Evolutionary conservation across 2,797 vertebrate species (phyloP).

Genomic region (Chiroxiphia lanceolata): DNA sequence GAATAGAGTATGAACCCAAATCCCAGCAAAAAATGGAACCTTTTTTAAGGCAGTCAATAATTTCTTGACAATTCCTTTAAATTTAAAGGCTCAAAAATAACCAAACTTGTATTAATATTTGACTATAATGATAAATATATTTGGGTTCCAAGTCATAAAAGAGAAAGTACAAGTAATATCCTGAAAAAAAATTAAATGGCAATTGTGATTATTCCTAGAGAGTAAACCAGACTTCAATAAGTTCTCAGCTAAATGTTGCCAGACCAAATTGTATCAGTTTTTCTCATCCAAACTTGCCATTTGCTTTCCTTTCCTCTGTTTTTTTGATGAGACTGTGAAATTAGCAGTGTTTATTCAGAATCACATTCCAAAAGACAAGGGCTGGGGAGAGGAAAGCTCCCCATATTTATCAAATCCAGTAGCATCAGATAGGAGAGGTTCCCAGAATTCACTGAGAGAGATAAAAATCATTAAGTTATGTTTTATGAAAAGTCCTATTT

Average conservation of each 20-base stretch:
- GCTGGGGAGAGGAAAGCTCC: not conserved
- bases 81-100: not conserved
- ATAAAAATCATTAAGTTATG: slow-evolving; percentile 30
- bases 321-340: not conserved
- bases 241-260: not conserved
- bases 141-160: not conserved
- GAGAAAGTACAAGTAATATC: not conserved
- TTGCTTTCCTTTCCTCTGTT: not conserved
- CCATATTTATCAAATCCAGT: slow-evolving; percentile 19
- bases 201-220: not conserved
- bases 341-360: not conserved
- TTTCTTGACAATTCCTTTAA: not conserved
- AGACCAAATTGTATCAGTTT: not conserved
- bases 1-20: not conserved
- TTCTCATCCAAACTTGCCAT: not conserved
- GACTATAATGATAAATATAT: not conserved
- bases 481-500: not conserved
- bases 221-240: not conserved
- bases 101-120: not conserved
- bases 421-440: slow-evolving; percentile 25
- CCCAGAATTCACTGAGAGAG: not conserved
- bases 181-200: not conserved
- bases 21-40: not conserved
- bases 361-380: not conserved
- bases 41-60: not conserved